These are phyloP conservation scores for Conistra vaccinii DNA, from an alignment of 2,888 invertebrate genomes.

Conservation along the genomic window DNA sequence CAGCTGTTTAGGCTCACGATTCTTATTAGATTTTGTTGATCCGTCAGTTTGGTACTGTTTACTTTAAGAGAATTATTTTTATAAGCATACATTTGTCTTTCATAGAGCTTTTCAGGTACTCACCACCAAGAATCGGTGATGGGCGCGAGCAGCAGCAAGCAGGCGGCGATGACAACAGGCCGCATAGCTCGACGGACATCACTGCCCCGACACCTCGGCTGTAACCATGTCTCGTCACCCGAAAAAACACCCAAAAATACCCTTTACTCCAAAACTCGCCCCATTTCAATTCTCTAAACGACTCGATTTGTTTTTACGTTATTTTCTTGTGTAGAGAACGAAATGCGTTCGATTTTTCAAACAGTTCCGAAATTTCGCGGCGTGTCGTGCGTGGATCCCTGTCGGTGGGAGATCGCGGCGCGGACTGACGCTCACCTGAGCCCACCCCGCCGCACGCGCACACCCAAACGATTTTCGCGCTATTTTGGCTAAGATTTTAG, in stretches of 20 bases:
- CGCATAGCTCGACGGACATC: conserved; percentile 91
- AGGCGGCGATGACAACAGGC: conserved; percentile 95
- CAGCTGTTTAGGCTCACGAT: conserved; percentile 62
- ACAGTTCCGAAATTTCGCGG: conserved; percentile 84
- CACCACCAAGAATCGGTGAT: conserved; percentile 97
- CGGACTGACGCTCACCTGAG: conserved; percentile 88
- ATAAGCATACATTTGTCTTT: conserved; percentile 23
- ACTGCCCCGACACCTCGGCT: conserved; percentile 82
- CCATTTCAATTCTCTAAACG: conserved; percentile 67
- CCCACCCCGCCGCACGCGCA: conserved; percentile 86
- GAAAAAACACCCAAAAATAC: conserved; percentile 68
- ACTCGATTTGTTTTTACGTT: conserved; percentile 62
- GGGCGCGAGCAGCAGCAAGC: conserved; percentile 96
- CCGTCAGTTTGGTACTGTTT: conserved; percentile 25
- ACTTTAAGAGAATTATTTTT: conserved; percentile 24
- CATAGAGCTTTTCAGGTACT: conserved; percentile 84
- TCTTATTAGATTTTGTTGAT: conserved; percentile 48
- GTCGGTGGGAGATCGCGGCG: conserved; percentile 88
- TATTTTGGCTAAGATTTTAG: conserved; percentile 90
- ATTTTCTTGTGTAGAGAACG: conserved; percentile 64
- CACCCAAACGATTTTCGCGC: conserved; percentile 89
- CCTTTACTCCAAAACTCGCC: conserved; percentile 62
- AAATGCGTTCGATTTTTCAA: conserved; percentile 80
- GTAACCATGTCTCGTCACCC: conserved; percentile 70
- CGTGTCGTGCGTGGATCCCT: conserved; percentile 86